Evolutionary conservation across 2,888 invertebrate genomes (phyloP).

Genomic region (Sinopyrophorus schimmeli): DNA sequence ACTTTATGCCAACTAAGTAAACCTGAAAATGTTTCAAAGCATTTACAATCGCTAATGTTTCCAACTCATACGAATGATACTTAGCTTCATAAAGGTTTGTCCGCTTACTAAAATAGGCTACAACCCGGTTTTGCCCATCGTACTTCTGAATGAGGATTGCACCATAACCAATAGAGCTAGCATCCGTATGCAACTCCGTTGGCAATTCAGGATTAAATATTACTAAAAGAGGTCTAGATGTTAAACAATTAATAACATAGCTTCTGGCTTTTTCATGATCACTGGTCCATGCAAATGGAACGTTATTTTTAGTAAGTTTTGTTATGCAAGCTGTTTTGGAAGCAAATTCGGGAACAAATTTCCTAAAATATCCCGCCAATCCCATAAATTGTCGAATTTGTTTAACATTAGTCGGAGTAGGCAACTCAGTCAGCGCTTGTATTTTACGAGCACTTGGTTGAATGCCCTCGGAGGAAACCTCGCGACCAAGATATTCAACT

Average conservation of each 20-base stretch:
- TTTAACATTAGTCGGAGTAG: constrained; percentile 29
- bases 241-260: constrained; percentile 30
- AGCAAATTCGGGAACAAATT: constrained; percentile 35
- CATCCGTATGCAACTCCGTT: constrained; percentile 41
- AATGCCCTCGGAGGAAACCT: constrained; percentile 29
- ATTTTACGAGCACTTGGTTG: constrained; percentile 34
- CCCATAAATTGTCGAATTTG: constrained; percentile 37
- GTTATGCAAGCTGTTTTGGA: constrained; percentile 32
- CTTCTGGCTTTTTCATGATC: constrained; percentile 33
- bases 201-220: constrained; percentile 36
- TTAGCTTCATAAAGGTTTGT: constrained; percentile 38
- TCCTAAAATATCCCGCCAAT: constrained; percentile 36
- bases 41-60: constrained; percentile 44
- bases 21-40: constrained; percentile 39
- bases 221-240: constrained; percentile 37
- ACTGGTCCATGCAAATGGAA: constrained; percentile 28
- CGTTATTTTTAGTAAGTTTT: constrained; percentile 18
- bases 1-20: constrained; percentile 38
- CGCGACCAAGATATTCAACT: constrained; percentile 36
- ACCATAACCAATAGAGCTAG: constrained; percentile 37
- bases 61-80: constrained; percentile 43
- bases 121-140: constrained; percentile 25
- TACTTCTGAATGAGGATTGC: constrained; percentile 41
- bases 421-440: constrained; percentile 29
- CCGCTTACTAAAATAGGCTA: constrained; percentile 41